Evolutionary conservation across 2,888 invertebrate species (phyloP).

Genomic region (Idaea straminata): DNA sequence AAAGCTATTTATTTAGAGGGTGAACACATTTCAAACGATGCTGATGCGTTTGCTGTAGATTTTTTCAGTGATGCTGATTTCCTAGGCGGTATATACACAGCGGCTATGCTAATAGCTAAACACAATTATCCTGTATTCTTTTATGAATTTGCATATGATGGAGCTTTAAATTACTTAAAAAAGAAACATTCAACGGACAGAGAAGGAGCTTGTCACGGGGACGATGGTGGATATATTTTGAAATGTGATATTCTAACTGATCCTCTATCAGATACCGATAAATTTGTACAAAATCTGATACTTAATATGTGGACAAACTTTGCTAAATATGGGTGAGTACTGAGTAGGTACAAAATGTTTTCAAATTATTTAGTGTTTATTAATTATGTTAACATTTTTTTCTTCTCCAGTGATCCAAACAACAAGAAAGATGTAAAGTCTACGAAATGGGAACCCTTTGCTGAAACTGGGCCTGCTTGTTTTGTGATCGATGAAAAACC

Average conservation of each 20-base stretch:
- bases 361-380: background rate
- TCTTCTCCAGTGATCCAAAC: constrained; percentile 61
- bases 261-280: constrained; percentile 47
- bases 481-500: constrained; percentile 56
- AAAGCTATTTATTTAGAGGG: constrained; percentile 70
- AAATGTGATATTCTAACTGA: constrained; percentile 47
- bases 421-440: constrained; percentile 47
- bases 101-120: constrained; percentile 55
- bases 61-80: constrained; percentile 75
- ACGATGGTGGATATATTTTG: constrained; percentile 81
- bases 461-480: constrained; percentile 42
- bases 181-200: constrained; percentile 58
- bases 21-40: constrained; percentile 48
- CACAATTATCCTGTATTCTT: constrained; percentile 72
- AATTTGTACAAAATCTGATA: constrained; percentile 62
- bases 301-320: constrained; percentile 83
- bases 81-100: constrained; percentile 54
- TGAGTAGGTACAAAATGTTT: background rate
- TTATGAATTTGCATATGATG: constrained; percentile 80
- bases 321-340: constrained; percentile 75
- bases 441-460: constrained; percentile 58
- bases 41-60: constrained; percentile 63
- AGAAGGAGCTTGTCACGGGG: constrained; percentile 80
- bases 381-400: background rate
- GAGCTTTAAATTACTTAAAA: constrained; percentile 76